Evolutionary conservation across 1,140 invertebrate genomes (phyloP), one percentile per base, ranked within the genome.

Genomic region (Delia radicum): DNA sequence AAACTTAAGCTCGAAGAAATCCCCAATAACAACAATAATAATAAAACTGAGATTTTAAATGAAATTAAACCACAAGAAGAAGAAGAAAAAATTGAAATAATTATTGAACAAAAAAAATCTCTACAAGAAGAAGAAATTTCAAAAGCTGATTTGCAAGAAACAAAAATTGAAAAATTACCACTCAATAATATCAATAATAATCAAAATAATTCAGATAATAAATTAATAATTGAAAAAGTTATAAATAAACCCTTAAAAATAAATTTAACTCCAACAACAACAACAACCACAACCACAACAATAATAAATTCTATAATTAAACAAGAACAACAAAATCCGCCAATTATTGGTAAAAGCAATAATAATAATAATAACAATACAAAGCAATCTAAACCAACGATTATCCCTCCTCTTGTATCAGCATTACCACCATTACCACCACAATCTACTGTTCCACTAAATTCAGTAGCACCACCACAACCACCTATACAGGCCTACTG

Each of bases 111-210:
- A 15, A 15, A 55, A 55, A 55, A 18, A 55, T 55, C n/a, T n/a
- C 31, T 78, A 77, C 21, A 74, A 69, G 76, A 75, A 76, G 79
- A 79, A 33, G 67, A 80, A 46, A 76, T 21, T 26, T 21, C 33
- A 61, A 72, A 62, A 33, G 48, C 74, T 71, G 76, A 75, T 2
- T 61, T 29, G n/a, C 28, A 37, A 26, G n/a, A 31, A 46, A 6
- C 8, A 12, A 55, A 75, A 71, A 10, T 15, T 33, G 2, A 31
- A 31, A 37, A 7, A 37, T 13, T 37, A 55, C 21, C 61, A 63
- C 72, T 67, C 37, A 76, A 76, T 74, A 73, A 55, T 29, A 46
- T 21, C 31, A 73, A 33, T 27, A 62, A 61, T 69, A 69, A 69
- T 21, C 26, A 69, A 61, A 27, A 37, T 29, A 67, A 46, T 74